Evolutionary conservation across 2,888 invertebrate genomes (phyloP).

Genomic region (Mimachlamys varia): DNA sequence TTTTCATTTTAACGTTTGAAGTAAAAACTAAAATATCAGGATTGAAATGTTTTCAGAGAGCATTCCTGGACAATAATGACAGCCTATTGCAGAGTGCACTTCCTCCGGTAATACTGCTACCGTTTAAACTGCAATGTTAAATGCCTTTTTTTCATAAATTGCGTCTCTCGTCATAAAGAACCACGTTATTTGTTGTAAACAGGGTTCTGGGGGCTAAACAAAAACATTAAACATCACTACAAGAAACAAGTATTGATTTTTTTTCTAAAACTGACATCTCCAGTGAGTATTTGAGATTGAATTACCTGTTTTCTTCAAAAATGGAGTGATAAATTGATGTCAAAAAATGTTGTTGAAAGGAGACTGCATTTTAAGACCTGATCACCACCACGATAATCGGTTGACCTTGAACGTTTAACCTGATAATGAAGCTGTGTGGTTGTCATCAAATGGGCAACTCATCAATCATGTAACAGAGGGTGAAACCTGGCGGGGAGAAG

Average conservation of each 20-base stretch:
- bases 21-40: no score
- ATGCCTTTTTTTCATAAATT: background rate
- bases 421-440: constrained; percentile 4
- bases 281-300: background rate
- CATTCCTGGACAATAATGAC: no score
- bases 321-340: constrained; percentile 1
- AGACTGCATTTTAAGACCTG: background rate
- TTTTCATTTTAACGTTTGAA: no score
- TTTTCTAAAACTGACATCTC: background rate
- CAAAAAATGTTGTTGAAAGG: background rate
- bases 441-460: background rate
- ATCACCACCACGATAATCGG: background rate
- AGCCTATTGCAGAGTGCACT: background rate
- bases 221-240: constrained; percentile 9
- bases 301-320: constrained; percentile 27
- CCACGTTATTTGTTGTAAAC: background rate
- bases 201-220: background rate
- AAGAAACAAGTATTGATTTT: constrained; percentile 23
- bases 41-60: no score
- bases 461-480: background rate
- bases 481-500: background rate
- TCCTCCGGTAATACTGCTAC: background rate
- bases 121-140: background rate
- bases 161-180: background rate
- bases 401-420: constrained; percentile 3